phyloP scores from a whole-genome alignment of 2,888 invertebrate genomes.

The Polymixis flavicincta region DNA sequence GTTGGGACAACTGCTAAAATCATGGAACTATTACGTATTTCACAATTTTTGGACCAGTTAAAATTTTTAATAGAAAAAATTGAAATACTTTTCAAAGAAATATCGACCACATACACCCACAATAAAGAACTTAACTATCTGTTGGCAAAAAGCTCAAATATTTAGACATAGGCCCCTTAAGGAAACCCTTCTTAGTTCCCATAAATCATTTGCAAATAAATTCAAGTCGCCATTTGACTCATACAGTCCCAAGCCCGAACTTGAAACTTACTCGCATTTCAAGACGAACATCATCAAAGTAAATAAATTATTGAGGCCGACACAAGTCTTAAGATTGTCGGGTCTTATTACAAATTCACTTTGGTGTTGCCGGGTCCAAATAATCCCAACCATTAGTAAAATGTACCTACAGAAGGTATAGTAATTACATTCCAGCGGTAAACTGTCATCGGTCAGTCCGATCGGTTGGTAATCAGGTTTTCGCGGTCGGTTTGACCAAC shows the following conservation, averaged over 20 bases:
- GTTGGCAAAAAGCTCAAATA: not conserved
- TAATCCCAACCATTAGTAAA: slow-evolving; percentile 83
- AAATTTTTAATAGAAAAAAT: too few species aligned
- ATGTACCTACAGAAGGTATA: slow-evolving; percentile 71
- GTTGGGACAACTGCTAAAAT: too few species aligned
- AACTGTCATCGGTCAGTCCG: slow-evolving; percentile 81
- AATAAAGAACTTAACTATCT: not conserved
- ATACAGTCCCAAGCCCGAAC: slow-evolving; percentile 69
- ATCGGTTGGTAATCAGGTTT: slow-evolving; percentile 79
- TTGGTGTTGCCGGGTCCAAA: slow-evolving; percentile 76
- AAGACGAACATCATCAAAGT: slow-evolving; percentile 74
- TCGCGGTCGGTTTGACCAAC: slow-evolving; percentile 80
- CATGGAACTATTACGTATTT: not conserved
- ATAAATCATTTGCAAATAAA: slow-evolving; percentile 52
- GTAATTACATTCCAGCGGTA: slow-evolving; percentile 85
- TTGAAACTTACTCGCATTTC: slow-evolving; percentile 67
- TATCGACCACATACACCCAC: not conserved
- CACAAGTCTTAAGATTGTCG: slow-evolving; percentile 78
- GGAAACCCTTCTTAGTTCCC: not conserved
- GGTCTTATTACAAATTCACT: slow-evolving; percentile 86
- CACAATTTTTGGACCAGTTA: not conserved
- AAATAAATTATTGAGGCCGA: slow-evolving; percentile 82
- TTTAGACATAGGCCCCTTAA: not conserved
- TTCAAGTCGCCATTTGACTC: slow-evolving; percentile 60
- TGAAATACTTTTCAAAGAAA: not conserved